Base-by-base conservation (phyloP, 1,140 invertebrate genomes). In the Panagrolaimus sp. region DNA sequence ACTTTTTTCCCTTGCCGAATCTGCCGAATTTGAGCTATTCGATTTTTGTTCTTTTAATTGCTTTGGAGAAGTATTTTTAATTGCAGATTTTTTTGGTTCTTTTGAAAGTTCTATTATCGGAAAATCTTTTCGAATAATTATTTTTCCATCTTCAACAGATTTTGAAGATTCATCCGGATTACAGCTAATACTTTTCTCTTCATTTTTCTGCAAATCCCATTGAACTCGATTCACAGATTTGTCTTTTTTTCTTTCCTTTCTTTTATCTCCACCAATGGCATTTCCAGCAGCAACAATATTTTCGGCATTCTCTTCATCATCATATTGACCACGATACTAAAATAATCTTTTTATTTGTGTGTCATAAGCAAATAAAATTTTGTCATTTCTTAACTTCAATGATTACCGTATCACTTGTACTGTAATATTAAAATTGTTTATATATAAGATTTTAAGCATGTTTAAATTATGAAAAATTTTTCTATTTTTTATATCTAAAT, bases 151-250 rank as follows among this genome's bases (percentile, higher is more conserved):
- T 21, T 58, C 52, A 28, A 4, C 52, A 58, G n/a, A 26, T 21
- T 21, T 58, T 28, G 21, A 28, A 5, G 52, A 58, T n/a, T 58
- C 52, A 12, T 58, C 52, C 3, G 52, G 52, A 21, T 28, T 26
- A 21, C 21, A 26, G 21, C 73, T 44, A 43, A 73, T 73, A 10
- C 71, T 77, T 64, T 76, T 76, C 44, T 76, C 74, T 32, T 44
- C 10, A 77, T 88, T 71, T 15, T 78, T 79, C 71, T 84, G 64
- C 83, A 84, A 5, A 62, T 79, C 70, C 77, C 78, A 79, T 68
- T 79, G 73, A 0, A 79, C 78, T 43, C 69, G 68, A 65, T 73
- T 78, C n/a, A 67, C 71, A 17, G 72, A 65, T 26, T 44, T 55
- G 8, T 81, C 70, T 21, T 78, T 76, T 12, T 65, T 28, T 66